Evolutionary conservation across 2,113 vertebrate genomes (phyloP), one percentile per base, ranked within the genome.

Genomic region (Polyodon spathula): DNA sequence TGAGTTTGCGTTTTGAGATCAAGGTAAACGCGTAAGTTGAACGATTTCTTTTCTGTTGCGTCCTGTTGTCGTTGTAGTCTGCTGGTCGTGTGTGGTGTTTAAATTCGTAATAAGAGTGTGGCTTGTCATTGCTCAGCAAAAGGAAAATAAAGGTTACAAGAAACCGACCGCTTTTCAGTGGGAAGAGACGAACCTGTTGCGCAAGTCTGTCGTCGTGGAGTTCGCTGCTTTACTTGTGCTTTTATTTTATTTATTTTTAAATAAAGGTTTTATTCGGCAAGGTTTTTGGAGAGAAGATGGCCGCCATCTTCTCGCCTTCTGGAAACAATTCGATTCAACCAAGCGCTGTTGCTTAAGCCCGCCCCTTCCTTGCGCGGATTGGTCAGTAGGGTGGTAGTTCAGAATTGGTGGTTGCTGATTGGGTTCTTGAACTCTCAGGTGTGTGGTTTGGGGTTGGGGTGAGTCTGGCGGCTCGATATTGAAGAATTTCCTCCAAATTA

Each of bases 211-310:
- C 51, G 50, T 6, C 40, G 40, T 46, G 9, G 4, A n/a, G 27
- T 17, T 9, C 39, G 50, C 40, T 14, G 27, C 15, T 39, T 51
- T 16, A 37, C 40, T 14, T 54, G 44, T 38, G 11, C 10, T 14
- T 40, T 43, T 41, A 14, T 62, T 10, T 48, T 57, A 14, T 62
- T 10, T 48, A 54, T 14, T 64, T 50, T 17, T 41, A 38, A 10
- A 50, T 2, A n/a, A 60, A 14, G 52, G 48, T 56, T 65, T 61
- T 14, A 58, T 40, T 53, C 17, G 15, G 53, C 52, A 46, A 56
- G 6, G 63, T 65, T 54, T 70, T 71, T 74, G 80, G 70, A 75
- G 78, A 81, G 77, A 86, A 87, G 76, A 87, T 86, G 85, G 85
- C 86, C 82, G 86, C 86, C 84, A 85, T 80, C 78, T 86, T 54